Percentiles rank a stretch among this genome's conserved stretches.
These are phyloP conservation scores for Caenorhabditis panamensis DNA, from an alignment of 2,888 invertebrate genomes.

Conservation along the genomic window DNA sequence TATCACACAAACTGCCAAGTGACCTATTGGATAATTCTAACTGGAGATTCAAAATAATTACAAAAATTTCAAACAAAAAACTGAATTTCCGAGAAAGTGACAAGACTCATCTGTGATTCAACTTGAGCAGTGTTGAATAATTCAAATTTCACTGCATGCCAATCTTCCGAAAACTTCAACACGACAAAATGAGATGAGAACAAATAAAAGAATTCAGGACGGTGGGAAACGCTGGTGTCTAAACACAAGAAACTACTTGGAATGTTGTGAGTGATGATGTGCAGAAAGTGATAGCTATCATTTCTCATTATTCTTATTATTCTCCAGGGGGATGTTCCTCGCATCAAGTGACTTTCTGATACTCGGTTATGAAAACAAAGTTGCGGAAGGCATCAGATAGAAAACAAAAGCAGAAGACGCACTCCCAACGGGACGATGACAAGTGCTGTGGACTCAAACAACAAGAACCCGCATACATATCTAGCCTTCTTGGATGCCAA, in stretches of 20 bases:
- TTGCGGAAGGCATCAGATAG: slow-evolving; percentile 22
- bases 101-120: no score
- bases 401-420: slow-evolving; percentile 23
- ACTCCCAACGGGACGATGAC: slow-evolving; percentile 31
- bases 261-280: slow-evolving; percentile 36
- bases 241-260: slow-evolving; percentile 43
- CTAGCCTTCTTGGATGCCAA: background rate
- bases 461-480: slow-evolving; percentile 10
- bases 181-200: background rate
- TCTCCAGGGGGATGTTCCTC: slow-evolving; percentile 11
- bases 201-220: background rate
- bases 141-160: background rate
- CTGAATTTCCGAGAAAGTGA: no score
- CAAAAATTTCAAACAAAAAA: no score
- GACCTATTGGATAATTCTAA: no score
- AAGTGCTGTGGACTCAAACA: slow-evolving; percentile 22
- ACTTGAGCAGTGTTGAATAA: background rate
- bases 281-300: background rate
- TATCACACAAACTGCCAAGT: no score
- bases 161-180: background rate
- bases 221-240: slow-evolving; percentile 10
- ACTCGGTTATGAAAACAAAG: slow-evolving; percentile 7
- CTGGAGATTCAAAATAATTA: no score
- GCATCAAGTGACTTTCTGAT: background rate
- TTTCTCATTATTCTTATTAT: slow-evolving; percentile 8